Conservation (phyloP, 2,888 invertebrate genomes). For the Boloria selene region DNA sequence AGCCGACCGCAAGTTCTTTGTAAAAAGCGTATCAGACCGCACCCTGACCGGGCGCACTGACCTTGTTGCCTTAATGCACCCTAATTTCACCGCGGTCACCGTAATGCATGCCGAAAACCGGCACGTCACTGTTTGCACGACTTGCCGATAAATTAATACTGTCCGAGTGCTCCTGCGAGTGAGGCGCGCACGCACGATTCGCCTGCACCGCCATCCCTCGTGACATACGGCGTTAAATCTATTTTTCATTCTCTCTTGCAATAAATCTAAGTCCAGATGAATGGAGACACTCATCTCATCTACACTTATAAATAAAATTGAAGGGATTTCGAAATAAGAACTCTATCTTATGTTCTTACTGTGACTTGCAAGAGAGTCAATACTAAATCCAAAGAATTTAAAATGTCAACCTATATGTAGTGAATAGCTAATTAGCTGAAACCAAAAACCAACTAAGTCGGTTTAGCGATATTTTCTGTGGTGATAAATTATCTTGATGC, state of each 20-base stretch:
- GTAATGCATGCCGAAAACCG: slow-evolving; percentile 67
- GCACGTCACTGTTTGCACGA: slow-evolving; percentile 78
- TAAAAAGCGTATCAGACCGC: slow-evolving; percentile 56
- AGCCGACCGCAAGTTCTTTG: slow-evolving; percentile 60
- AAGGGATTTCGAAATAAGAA: too few relatives aligned
- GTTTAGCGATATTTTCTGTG: too few relatives aligned
- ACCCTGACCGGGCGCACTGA: slow-evolving; percentile 55
- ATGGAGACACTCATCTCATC: too few relatives aligned
- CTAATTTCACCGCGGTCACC: slow-evolving; percentile 69
- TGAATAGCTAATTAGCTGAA: too few relatives aligned
- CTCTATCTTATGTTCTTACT: not conserved
- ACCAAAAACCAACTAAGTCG: too few relatives aligned
- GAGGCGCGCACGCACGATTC: slow-evolving; percentile 57
- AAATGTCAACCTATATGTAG: too few relatives aligned
- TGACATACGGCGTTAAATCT: slow-evolving; percentile 32
- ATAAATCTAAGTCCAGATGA: slow-evolving; percentile 13
- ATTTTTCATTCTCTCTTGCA: not conserved
- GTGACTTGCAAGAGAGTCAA: too few relatives aligned
- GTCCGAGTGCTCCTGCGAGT: slow-evolving; percentile 61
- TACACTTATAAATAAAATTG: too few relatives aligned
- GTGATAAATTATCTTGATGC: too few relatives aligned
- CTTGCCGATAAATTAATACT: slow-evolving; percentile 75
- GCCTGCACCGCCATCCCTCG: slow-evolving; percentile 51
- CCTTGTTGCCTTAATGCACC: slow-evolving; percentile 80
- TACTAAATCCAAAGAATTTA: too few relatives aligned